Base-by-base conservation (phyloP, 2,113 vertebrate species). In the Phalacrocorax brasilianus region DNA sequence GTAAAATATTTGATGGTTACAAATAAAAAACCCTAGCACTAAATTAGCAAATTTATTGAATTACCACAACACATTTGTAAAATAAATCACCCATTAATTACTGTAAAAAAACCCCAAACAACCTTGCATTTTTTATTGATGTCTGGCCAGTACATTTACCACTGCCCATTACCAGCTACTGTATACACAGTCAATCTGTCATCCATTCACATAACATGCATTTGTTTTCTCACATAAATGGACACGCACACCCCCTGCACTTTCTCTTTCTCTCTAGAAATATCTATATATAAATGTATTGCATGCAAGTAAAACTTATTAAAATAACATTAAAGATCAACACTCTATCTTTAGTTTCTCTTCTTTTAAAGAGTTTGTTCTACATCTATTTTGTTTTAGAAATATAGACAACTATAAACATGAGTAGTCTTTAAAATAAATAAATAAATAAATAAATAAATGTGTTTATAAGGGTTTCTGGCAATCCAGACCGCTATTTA, bases 1-100 rank as follows among this genome's bases (percentile, higher is more conserved):
- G 62, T 89, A 91, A 96, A 97, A 95, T 92, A 80, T 73, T 74
- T 91, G 62, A 95, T 10, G 14, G 42, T 86, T 95, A 75, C 73
- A 92, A 71, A 97, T 84, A 87, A 95, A 96, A 84, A n/a, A 5
- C 18, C 26, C 6, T 61, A 62, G 58, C 45, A 81, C 53, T 93
- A 92, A 96, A 94, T 86, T 78, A 95, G 63, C 87, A 88, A 83
- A 91, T 33, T 15, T 38, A 66, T 55, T 74, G 23, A 93, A 87
- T 93, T 91, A 68, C 66, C 20, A 45, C 22, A 23, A 91, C 83
- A 92, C 59, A 89, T 81, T 95, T 94, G 70, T 89, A 58, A 91
- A 97, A 95, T 83, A 93, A 95, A 83, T 40, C 59, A 32, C 73
- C 70, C 23, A 4, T 88, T 93, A 95, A 79, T 73, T n/a, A 71